Evolutionary conservation across 2,888 invertebrate species (phyloP).

Genomic region (Chrysolina haemoptera): DNA sequence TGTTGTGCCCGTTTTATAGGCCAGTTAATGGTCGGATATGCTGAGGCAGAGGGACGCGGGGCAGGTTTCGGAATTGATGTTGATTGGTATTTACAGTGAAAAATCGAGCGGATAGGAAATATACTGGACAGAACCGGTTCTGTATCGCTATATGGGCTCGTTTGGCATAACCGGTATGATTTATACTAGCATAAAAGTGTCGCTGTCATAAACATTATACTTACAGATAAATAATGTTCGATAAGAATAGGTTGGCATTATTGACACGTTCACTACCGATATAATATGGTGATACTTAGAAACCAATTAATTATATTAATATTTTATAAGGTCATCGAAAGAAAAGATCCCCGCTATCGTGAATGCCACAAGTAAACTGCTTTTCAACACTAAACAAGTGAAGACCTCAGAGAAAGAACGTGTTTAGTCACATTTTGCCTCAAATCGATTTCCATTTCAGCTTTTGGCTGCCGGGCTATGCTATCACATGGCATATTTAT

Average conservation of each 20-base stretch:
- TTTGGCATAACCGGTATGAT: background rate
- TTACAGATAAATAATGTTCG: background rate
- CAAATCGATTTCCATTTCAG: no score
- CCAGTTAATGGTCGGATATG: constrained; percentile 17
- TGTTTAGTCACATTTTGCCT: no score
- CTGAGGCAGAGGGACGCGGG: background rate
- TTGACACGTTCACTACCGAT: background rate
- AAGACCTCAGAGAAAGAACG: no score
- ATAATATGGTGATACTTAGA: background rate
- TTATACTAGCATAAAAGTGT: background rate
- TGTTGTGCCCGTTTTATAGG: constrained; percentile 18
- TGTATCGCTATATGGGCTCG: background rate
- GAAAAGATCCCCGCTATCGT: no score
- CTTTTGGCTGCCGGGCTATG: no score
- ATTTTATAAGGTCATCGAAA: no score
- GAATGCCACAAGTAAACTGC: no score
- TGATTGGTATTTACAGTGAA: constrained; percentile 16
- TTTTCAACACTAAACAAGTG: no score
- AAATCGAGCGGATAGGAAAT: constrained; percentile 19
- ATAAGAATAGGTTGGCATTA: background rate
- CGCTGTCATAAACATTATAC: background rate
- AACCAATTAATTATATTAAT: no score
- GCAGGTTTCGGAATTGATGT: constrained; percentile 23
- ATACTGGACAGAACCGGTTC: constrained; percentile 5
- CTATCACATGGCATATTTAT: no score